phyloP scores from a whole-genome alignment of 2,888 invertebrate species.

The Pyrrhia umbra region DNA sequence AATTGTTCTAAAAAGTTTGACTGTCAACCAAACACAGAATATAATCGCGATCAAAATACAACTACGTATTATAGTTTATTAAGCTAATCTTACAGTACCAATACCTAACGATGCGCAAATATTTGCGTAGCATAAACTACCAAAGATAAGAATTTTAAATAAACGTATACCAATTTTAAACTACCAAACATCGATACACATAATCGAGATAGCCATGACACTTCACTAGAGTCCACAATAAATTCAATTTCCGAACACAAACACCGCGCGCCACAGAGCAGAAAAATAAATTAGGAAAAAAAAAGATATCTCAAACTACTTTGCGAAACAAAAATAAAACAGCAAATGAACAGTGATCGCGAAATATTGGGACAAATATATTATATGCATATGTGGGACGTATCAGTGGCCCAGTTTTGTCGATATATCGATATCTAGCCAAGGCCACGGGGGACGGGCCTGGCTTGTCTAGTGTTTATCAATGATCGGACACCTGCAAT shows the following conservation, averaged over 20 bases:
- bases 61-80: not conserved
- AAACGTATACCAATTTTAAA: conserved; percentile 29
- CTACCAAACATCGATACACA: conserved; percentile 21
- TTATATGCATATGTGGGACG: conserved; percentile 49
- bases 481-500: conserved; percentile 61
- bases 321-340: conserved; percentile 60
- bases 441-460: conserved; percentile 67
- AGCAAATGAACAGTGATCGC: conserved; percentile 66
- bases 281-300: conserved; percentile 39
- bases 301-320: conserved; percentile 51
- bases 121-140: conserved; percentile 19
- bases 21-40: not conserved
- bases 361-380: conserved; percentile 62
- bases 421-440: conserved; percentile 76
- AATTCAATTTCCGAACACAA: conserved; percentile 57
- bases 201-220: conserved; percentile 26
- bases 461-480: conserved; percentile 53
- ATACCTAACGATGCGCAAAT: conserved; percentile 17
- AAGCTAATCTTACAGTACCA: conserved; percentile 29
- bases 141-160: conserved; percentile 13
- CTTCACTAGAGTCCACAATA: conserved; percentile 49
- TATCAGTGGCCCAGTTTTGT: conserved; percentile 77
- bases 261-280: conserved; percentile 45
- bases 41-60: not conserved
- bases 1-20: not conserved